Conservation (phyloP, 1,140 invertebrate species). For the Zaprionus tsacasi region DNA sequence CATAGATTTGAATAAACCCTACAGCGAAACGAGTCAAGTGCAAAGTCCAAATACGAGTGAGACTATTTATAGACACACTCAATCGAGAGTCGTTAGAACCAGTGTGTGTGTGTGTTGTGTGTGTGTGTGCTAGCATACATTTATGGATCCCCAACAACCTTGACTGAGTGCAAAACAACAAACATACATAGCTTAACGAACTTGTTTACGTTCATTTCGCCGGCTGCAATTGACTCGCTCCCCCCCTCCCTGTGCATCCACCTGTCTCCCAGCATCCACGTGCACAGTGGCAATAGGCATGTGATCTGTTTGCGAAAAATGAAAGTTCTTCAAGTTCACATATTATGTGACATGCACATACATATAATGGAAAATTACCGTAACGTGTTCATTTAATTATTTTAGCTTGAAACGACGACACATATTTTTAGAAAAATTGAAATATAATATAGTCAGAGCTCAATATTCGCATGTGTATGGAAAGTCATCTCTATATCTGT, state of each 20-base stretch:
- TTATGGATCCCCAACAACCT: conserved; percentile 47
- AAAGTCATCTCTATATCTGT: conserved; percentile 13
- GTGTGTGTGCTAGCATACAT: conserved; percentile 6
- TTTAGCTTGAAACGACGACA: not conserved
- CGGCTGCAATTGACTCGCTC: conserved; percentile 38
- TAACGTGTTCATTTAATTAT: not conserved
- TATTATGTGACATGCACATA: not conserved
- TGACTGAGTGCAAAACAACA: conserved; percentile 59
- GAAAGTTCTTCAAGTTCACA: not conserved
- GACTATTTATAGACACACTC: conserved; percentile 41
- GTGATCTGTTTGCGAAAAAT: conserved; percentile 10
- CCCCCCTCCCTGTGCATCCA: not conserved
- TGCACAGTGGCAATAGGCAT: conserved; percentile 35
- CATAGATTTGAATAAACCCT: conserved; percentile 4
- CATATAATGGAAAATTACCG: not conserved
- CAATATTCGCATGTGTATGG: not conserved
- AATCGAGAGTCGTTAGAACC: conserved; percentile 18
- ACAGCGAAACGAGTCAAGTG: conserved; percentile 9
- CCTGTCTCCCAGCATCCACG: conserved; percentile 29
- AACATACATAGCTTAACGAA: conserved; percentile 61
- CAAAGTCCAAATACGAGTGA: conserved; percentile 47
- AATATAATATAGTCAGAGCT: not conserved
- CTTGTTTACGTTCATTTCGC: conserved; percentile 71
- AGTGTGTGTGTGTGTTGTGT: conserved; percentile 6
- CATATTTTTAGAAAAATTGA: not conserved